These are phyloP conservation scores for Tetraodon nigroviridis DNA, from an alignment of 2,113 vertebrate species.

Conservation along the genomic window DNA sequence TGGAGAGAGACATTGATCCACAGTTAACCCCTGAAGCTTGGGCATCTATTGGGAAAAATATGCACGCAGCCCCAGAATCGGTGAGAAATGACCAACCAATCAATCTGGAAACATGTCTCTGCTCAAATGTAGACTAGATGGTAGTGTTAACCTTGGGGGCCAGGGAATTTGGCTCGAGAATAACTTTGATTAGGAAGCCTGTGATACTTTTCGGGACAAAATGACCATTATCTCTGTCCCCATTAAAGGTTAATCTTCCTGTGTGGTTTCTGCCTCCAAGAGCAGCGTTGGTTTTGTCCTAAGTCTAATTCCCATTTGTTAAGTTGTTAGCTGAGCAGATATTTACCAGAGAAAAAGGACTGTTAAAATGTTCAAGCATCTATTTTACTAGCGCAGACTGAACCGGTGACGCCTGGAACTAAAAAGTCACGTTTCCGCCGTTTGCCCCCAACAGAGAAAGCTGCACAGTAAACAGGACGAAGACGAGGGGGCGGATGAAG, in stretches of 20 bases:
- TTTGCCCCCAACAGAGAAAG: slow-evolving; percentile 93
- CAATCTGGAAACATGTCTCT: slow-evolving; percentile 73
- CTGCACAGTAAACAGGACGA: slow-evolving; percentile 96
- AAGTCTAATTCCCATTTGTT: slow-evolving; percentile 7
- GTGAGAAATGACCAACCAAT: slow-evolving; percentile 76
- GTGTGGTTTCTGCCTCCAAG: slow-evolving; percentile 11
- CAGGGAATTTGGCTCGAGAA: slow-evolving; percentile 62
- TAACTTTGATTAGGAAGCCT: slow-evolving; percentile 33
- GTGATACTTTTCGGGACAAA: slow-evolving; percentile 61
- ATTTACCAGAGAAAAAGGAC: background rate
- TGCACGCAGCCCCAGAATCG: slow-evolving; percentile 75
- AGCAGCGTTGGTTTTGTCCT: background rate
- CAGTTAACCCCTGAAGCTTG: slow-evolving; percentile 78
- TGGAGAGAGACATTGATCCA: slow-evolving; percentile 77
- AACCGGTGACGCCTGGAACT: background rate
- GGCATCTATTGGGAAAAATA: slow-evolving; percentile 78
- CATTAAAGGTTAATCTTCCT: slow-evolving; percentile 45
- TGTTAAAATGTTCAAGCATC: background rate
- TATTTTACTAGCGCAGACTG: background rate
- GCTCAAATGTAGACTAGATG: slow-evolving; percentile 68
- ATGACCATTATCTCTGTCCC: slow-evolving; percentile 71
- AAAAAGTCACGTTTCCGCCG: slow-evolving; percentile 30
- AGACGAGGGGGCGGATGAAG: slow-evolving; percentile 93
- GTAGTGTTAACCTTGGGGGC: slow-evolving; percentile 58
- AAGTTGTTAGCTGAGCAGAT: slow-evolving; percentile 37